Conservation (phyloP, 1,140 invertebrate species). For the Heliconius hewitsoni region DNA sequence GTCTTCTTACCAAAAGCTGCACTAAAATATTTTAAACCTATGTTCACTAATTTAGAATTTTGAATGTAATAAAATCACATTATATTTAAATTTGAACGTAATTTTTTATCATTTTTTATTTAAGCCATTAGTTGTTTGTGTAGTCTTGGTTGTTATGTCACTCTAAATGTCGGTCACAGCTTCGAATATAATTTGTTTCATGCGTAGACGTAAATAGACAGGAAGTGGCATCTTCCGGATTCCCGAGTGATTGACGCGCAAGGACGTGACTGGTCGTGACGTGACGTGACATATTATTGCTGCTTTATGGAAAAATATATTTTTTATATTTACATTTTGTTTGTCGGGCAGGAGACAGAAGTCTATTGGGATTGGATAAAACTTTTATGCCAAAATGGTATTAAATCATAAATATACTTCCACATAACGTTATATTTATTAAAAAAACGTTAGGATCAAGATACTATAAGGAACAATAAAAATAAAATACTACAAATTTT, state of each 20-base stretch:
- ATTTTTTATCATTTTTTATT: not conserved
- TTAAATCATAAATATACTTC: too few species aligned
- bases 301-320: not conserved
- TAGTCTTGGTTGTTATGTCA: not conserved
- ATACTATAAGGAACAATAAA: too few species aligned
- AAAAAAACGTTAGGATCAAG: too few species aligned
- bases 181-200: conserved; percentile 19
- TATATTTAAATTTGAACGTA: too few species aligned
- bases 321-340: not conserved
- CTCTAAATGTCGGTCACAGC: conserved; percentile 24
- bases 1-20: too few species aligned
- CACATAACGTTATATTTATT: too few species aligned
- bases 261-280: conserved; percentile 19
- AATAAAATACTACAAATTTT: too few species aligned
- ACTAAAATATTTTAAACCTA: too few species aligned
- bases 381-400: too few species aligned
- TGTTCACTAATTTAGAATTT: too few species aligned
- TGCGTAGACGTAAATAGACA: conserved; percentile 45
- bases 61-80: too few species aligned
- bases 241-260: conserved; percentile 18
- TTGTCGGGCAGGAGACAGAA: not conserved
- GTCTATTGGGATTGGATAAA: too few species aligned
- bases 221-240: conserved; percentile 49
- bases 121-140: not conserved
- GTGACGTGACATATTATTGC: conserved; percentile 17